These are phyloP conservation scores for Danaus melanippus DNA, from an alignment of 1,140 invertebrate species.

Conservation along the genomic window DNA sequence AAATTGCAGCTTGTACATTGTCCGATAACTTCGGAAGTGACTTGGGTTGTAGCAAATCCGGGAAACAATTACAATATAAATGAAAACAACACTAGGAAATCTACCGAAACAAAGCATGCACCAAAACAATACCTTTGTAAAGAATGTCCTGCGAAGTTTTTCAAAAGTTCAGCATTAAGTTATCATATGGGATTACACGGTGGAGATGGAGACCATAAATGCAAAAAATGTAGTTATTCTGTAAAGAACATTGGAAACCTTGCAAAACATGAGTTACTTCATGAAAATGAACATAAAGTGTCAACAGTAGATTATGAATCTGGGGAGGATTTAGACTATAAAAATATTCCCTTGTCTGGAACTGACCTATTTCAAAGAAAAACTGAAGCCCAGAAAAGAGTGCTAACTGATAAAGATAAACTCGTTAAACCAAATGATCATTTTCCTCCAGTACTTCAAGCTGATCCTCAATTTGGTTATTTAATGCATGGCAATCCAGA, in stretches of 20 bases:
- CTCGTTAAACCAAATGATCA: slow-evolving; percentile 69
- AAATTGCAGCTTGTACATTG: slow-evolving; percentile 72
- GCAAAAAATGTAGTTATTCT: slow-evolving; percentile 87
- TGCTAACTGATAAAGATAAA: slow-evolving; percentile 65
- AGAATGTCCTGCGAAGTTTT: slow-evolving; percentile 80
- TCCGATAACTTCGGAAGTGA: slow-evolving; percentile 39
- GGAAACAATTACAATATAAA: slow-evolving; percentile 33
- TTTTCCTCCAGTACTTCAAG: slow-evolving; percentile 61
- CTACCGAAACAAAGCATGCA: slow-evolving; percentile 37
- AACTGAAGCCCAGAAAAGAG: slow-evolving; percentile 73
- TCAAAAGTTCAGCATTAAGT: slow-evolving; percentile 78
- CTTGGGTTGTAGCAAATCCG: slow-evolving; percentile 43
- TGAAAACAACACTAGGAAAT: slow-evolving; percentile 37
- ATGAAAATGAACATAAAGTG: slow-evolving; percentile 53
- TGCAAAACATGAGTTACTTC: slow-evolving; percentile 78
- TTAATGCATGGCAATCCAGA: slow-evolving; percentile 82
- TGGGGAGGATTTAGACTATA: slow-evolving; percentile 61
- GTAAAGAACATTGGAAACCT: slow-evolving; percentile 84
- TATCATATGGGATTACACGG: slow-evolving; percentile 83
- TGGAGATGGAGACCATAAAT: slow-evolving; percentile 79
- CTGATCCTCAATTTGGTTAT: slow-evolving; percentile 78
- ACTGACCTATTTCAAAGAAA: slow-evolving; percentile 76
- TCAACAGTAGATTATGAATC: slow-evolving; percentile 59
- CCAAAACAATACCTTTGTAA: slow-evolving; percentile 71
- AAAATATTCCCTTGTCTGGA: slow-evolving; percentile 75